These are phyloP conservation scores for Gymnogyps californianus DNA, from an alignment of 2,113 vertebrate genomes.

Conservation along the genomic window DNA sequence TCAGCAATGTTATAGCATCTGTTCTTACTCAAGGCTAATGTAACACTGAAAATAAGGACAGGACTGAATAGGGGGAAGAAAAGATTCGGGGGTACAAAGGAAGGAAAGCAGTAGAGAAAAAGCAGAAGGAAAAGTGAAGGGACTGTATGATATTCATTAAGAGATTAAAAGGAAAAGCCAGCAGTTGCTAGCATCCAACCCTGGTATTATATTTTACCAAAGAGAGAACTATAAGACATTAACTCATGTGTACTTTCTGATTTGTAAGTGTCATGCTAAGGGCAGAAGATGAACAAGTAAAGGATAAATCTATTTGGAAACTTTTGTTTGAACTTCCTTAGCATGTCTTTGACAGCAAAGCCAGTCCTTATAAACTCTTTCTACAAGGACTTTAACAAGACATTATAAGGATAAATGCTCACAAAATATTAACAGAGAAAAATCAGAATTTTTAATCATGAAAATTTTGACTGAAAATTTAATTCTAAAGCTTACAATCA, in stretches of 20 bases:
- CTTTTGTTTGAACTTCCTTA: constrained; percentile 53
- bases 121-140: neutral
- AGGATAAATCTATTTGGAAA: constrained; percentile 56
- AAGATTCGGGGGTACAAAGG: neutral
- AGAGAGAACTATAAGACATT: constrained; percentile 38
- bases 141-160: neutral
- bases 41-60: neutral
- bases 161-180: constrained; percentile 18
- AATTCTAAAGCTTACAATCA: neutral
- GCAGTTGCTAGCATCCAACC: neutral
- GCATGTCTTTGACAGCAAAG: constrained; percentile 37
- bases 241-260: constrained; percentile 39
- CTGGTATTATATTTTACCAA: neutral
- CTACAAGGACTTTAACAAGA: constrained; percentile 25
- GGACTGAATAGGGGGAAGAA: neutral
- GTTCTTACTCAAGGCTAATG: neutral
- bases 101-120: neutral
- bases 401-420: constrained; percentile 25
- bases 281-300: constrained; percentile 48
- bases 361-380: constrained; percentile 30
- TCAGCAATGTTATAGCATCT: neutral
- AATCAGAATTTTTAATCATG: neutral
- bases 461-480: neutral
- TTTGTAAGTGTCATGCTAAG: constrained; percentile 43
- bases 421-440: constrained; percentile 2